Evolutionary conservation across 1,140 invertebrate species (phyloP).

Genomic region (Globodera rostochiensis): DNA sequence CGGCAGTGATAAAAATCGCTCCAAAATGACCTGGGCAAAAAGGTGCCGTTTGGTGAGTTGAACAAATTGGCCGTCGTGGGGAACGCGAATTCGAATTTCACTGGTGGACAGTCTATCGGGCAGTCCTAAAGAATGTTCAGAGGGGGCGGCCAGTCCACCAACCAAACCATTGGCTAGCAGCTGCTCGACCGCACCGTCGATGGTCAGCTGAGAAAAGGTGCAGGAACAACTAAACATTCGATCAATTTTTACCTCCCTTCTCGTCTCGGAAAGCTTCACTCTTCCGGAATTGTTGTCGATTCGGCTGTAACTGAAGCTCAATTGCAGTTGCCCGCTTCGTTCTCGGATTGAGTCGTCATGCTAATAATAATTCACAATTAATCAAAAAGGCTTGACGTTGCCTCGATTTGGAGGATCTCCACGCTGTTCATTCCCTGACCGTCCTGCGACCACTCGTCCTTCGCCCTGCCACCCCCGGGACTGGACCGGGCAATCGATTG

Average conservation of each 20-base stretch:
- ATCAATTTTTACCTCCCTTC: neutral
- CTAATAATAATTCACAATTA: neutral
- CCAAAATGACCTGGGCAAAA: conserved; percentile 12
- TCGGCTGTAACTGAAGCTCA: neutral
- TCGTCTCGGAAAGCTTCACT: neutral
- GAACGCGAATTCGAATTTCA: neutral
- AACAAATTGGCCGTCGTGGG: conserved; percentile 35
- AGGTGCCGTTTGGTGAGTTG: conserved; percentile 47
- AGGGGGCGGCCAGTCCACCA: neutral
- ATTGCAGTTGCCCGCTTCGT: neutral
- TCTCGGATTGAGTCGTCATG: neutral
- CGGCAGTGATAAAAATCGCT: neutral
- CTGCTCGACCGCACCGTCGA: no score
- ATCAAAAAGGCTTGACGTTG: neutral
- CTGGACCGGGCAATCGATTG: conserved; percentile 14
- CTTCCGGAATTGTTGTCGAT: neutral
- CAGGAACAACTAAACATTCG: neutral
- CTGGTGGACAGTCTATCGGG: neutral
- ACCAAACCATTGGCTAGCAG: neutral
- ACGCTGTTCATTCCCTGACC: neutral
- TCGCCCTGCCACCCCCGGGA: neutral
- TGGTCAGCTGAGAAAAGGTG: no score
- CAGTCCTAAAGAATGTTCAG: neutral
- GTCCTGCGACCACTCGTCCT: neutral
- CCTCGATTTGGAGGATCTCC: conserved; percentile 3